Evolutionary conservation across 2,888 invertebrate genomes (phyloP).

Genomic region (Lepetodrilus schrolli): DNA sequence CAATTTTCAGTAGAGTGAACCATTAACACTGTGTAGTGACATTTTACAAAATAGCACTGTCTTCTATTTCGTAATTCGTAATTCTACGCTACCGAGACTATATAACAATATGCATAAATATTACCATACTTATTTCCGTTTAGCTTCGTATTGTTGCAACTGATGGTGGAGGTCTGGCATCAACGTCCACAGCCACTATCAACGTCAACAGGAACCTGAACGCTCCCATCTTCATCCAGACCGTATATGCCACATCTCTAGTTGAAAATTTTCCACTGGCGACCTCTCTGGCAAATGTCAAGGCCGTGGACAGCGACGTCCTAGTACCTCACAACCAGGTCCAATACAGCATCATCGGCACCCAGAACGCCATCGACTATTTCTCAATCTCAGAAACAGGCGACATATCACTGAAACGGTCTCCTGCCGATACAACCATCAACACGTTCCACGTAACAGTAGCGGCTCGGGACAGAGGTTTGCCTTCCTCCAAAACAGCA

Average conservation of each 20-base stretch:
- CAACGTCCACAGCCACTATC: slow-evolving; percentile 57
- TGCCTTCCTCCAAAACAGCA: slow-evolving; percentile 39
- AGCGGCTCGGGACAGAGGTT: slow-evolving; percentile 47
- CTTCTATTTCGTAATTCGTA: too few species aligned
- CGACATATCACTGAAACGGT: slow-evolving; percentile 43
- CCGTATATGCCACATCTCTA: slow-evolving; percentile 43
- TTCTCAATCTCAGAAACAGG: slow-evolving; percentile 91
- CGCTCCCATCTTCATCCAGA: slow-evolving; percentile 52
- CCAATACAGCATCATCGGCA: slow-evolving; percentile 48
- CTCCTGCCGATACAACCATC: slow-evolving; percentile 42
- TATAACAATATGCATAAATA: too few species aligned
- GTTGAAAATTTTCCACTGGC: slow-evolving; percentile 57
- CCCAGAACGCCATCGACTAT: slow-evolving; percentile 86
- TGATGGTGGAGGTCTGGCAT: slow-evolving; percentile 62
- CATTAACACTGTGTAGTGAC: too few species aligned
- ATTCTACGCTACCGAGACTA: too few species aligned
- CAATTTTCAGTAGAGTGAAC: too few species aligned
- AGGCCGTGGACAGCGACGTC: slow-evolving; percentile 58
- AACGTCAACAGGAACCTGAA: slow-evolving; percentile 64
- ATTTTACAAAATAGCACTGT: too few species aligned
- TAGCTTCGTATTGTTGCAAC: slow-evolving; percentile 63
- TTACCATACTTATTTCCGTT: slow-evolving; percentile 20
- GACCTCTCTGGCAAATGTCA: slow-evolving; percentile 47
- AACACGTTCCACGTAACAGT: slow-evolving; percentile 44
- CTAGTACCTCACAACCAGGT: slow-evolving; percentile 57